Base-by-base conservation (phyloP, 2,113 vertebrate genomes). In the Camelus dromedarius region DNA sequence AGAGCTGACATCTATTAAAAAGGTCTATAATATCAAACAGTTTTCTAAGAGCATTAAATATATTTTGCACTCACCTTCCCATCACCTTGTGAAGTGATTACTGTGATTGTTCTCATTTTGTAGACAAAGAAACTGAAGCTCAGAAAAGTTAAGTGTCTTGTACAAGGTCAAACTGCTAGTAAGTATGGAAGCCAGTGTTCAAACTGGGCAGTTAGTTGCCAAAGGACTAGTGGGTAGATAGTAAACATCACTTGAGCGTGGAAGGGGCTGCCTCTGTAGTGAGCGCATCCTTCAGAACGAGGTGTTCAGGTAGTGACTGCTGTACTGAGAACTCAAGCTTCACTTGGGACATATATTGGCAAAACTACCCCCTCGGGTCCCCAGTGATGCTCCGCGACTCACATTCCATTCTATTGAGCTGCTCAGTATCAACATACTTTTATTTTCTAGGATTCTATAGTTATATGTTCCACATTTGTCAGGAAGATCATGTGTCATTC, bases 41-140 rank as follows among this genome's bases (percentile, higher is more conserved):
- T 80, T 93, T 93, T 84, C 76, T 91, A 72, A 75, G 16, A 48
- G 28, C n/a, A 89, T 70, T 76, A 93, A 96, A 32, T 46, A 92
- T 1, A 42, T 32, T 88, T 95, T 50, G 64, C n/a, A 24, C 58
- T 66, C n/a, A 66, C 76, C 42, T 64, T 83, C 20, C 58, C 26
- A 52, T 54, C 9, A 60, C 14, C 6, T 28, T 73, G 66, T 93
- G 14, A 60, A 82, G 50, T 30, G 38, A 4, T 69, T 72, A 90
- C 8, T 85, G 26, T 28, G 58, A 50, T 5, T 67, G 3, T 52
- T 86, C 54, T 89, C 42, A 82, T 77, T 81, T 73, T 86, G 14
- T 12, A 56, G 18, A 70, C 35, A 26, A 88, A 93, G 89, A 84
- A 90, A 88, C 60, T 22, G 6, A 42, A 48, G 16, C 56, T 90